Evolutionary conservation across 2,888 invertebrate genomes (phyloP).

Genomic region (Nysson spinosus): DNA sequence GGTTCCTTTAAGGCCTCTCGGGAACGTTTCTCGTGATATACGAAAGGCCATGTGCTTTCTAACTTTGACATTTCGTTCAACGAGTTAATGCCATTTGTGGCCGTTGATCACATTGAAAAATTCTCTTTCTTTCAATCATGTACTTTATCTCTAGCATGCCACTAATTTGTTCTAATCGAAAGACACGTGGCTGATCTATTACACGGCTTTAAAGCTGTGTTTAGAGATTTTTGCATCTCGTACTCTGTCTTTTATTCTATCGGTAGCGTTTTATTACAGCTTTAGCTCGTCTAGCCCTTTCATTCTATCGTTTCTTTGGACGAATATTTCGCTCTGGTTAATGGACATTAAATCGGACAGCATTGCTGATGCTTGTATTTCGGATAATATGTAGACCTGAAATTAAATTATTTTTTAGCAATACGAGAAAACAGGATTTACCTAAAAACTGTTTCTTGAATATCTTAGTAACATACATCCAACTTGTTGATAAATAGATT

Average conservation of each 20-base stretch:
- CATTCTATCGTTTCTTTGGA: slow-evolving; percentile 26
- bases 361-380: slow-evolving; percentile 52
- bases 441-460: no score
- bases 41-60: slow-evolving; percentile 22
- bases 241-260: slow-evolving; percentile 32
- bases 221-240: slow-evolving; percentile 21
- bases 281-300: slow-evolving; percentile 16
- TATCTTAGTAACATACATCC: no score
- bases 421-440: background rate
- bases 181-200: slow-evolving; percentile 51
- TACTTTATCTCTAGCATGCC: slow-evolving; percentile 35
- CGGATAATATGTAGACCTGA: slow-evolving; percentile 62
- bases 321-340: slow-evolving; percentile 45
- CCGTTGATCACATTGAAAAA: no score
- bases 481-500: no score
- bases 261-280: slow-evolving; percentile 40
- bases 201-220: slow-evolving; percentile 34
- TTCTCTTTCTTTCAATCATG: no score
- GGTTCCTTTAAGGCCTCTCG: slow-evolving; percentile 21
- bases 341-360: slow-evolving; percentile 6
- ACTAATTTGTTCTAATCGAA: slow-evolving; percentile 44
- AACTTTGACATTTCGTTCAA: no score
- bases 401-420: no score
- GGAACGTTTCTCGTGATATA: slow-evolving; percentile 8
- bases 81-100: no score